Evolutionary conservation across 2,113 vertebrate genomes (phyloP).

Genomic region (Pomatostomus ruficeps): DNA sequence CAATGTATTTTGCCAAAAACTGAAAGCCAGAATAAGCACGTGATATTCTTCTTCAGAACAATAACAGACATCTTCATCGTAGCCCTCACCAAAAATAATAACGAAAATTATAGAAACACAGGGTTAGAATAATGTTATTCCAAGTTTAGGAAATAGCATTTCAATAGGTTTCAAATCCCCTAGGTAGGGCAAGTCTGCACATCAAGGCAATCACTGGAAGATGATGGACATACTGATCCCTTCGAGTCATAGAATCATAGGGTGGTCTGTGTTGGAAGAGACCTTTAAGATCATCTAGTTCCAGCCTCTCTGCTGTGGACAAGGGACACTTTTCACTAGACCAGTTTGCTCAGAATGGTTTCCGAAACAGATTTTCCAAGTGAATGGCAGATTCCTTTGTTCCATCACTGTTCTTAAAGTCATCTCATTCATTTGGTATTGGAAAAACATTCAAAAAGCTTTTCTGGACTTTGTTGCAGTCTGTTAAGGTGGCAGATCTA

Average conservation of each 20-base stretch:
- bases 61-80: neutral
- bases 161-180: neutral
- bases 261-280: neutral
- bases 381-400: neutral
- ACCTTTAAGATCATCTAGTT: neutral
- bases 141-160: neutral
- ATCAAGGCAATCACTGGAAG: neutral
- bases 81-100: neutral
- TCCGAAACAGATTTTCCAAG: neutral
- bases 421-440: neutral
- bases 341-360: neutral
- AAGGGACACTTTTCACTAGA: neutral
- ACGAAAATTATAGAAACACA: neutral
- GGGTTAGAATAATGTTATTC: neutral
- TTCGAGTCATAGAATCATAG: neutral
- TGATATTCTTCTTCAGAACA: neutral
- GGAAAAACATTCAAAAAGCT: neutral
- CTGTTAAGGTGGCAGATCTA: neutral
- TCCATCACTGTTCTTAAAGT: neutral
- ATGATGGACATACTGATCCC: neutral
- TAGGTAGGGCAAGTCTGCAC: neutral
- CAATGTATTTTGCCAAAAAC: neutral
- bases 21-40: neutral
- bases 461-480: neutral
- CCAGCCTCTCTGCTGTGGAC: neutral